phyloP scores from a whole-genome alignment of 1,140 invertebrate species.

The Andricus grossulariae region DNA sequence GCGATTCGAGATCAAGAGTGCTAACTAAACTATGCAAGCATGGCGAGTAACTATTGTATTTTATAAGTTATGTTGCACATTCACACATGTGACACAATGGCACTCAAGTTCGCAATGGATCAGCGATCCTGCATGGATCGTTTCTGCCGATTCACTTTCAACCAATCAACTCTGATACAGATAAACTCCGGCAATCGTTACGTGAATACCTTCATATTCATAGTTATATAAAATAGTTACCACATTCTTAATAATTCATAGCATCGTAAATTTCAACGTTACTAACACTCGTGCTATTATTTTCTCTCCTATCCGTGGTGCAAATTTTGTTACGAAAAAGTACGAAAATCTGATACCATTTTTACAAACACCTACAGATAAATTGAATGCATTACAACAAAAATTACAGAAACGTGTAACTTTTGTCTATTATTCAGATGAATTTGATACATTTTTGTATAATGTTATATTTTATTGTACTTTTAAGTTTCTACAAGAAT shows the following conservation, averaged over 20 bases:
- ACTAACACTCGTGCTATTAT: slow-evolving; percentile 39
- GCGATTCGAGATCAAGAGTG: slow-evolving; percentile 57
- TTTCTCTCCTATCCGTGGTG: background rate
- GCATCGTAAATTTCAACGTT: slow-evolving; percentile 35
- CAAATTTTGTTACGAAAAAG: too few relatives aligned
- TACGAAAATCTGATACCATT: too few relatives aligned
- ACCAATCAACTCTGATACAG: slow-evolving; percentile 48
- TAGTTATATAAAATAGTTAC: slow-evolving; percentile 26
- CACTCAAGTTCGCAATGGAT: slow-evolving; percentile 65
- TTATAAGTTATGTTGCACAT: slow-evolving; percentile 34
- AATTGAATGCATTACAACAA: too few relatives aligned
- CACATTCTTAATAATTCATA: too few relatives aligned
- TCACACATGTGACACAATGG: slow-evolving; percentile 50
- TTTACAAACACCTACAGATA: too few relatives aligned
- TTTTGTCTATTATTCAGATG: too few relatives aligned
- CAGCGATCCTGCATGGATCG: slow-evolving; percentile 59
- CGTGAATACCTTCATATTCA: slow-evolving; percentile 45
- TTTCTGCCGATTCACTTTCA: slow-evolving; percentile 61
- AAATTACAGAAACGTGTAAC: too few relatives aligned
- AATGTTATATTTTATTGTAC: too few relatives aligned
- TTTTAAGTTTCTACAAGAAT: too few relatives aligned
- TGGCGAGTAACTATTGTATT: slow-evolving; percentile 54
- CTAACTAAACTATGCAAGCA: slow-evolving; percentile 46
- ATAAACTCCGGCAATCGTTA: slow-evolving; percentile 50
- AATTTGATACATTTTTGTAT: too few relatives aligned